Percentiles rank a stretch among this genome's conserved stretches.
phyloP scores from a whole-genome alignment of 1,140 invertebrate species.

The Tetraneura akinire region DNA sequence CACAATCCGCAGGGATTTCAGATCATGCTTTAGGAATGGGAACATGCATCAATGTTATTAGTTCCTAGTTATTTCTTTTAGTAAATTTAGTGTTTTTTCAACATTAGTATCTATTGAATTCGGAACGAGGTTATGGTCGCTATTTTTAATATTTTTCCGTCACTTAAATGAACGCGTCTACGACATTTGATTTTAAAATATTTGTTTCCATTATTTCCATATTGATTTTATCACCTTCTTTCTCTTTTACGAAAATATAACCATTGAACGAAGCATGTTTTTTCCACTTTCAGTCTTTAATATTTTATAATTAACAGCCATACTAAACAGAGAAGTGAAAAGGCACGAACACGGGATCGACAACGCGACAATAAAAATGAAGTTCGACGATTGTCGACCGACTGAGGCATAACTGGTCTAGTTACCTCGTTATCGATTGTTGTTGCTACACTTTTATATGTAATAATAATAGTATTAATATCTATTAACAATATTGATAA shows the following conservation, averaged over 20 bases:
- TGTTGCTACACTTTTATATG: too few species aligned
- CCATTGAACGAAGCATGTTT: background rate
- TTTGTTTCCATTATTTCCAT: background rate
- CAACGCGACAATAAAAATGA: too few species aligned
- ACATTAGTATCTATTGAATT: background rate
- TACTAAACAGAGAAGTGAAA: too few species aligned
- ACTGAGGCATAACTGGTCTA: too few species aligned
- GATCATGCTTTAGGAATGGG: background rate
- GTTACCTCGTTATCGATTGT: too few species aligned
- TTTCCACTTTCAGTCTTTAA: too few species aligned
- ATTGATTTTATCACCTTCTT: background rate
- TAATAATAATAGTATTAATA: too few species aligned
- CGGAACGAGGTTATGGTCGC: background rate
- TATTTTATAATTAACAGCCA: too few species aligned
- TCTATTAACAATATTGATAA: too few species aligned
- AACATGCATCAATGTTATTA: background rate
- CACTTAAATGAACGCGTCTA: too few species aligned
- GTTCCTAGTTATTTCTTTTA: background rate
- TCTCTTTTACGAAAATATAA: background rate
- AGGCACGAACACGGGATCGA: too few species aligned
- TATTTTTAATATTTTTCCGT: slow-evolving; percentile 1
- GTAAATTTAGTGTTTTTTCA: background rate
- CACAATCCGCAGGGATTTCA: background rate
- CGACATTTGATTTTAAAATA: background rate
- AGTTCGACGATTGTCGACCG: too few species aligned